Evolutionary conservation across 2,113 vertebrate species (phyloP), one percentile per base, ranked within the genome.

Genomic region (Chaetorhynchus papuensis): DNA sequence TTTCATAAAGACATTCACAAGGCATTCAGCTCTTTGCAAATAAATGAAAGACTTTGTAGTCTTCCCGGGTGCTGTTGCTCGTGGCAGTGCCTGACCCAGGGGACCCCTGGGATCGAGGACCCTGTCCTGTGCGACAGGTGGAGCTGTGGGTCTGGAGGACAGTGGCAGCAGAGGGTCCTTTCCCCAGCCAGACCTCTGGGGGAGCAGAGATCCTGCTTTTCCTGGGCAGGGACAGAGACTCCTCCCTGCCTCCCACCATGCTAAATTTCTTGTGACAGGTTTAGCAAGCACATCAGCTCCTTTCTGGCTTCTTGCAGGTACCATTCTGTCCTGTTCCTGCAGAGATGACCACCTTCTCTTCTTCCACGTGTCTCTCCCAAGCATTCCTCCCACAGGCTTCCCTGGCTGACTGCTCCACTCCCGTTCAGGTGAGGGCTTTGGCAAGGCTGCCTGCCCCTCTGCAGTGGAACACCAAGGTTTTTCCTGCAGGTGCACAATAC

Each of bases 31-130:
- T 63, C n/a, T 88, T 80, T 57, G 31, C 15, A 37, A 57, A 57
- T 28, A 28, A 28, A 20, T 45, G 1, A 15, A 30, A 75, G 61
- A 13, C 57, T 39, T 15, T 39, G 12, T 7, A 87, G 30, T 18
- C 16, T 82, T 59, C 83, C n/a, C 16, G 35, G 8, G 2, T 69
- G 33, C 20, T 81, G 47, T 16, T 69, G 7, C 20, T 77, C 37
- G 8, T 8, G 42, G 41, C 65, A 71, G 39, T 39, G 61, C 30
- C 1, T 1, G 37, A 74, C 39, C 12, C 66, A 33, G 24, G 30
- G 31, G 28, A 65, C 10, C 13, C 11, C 41, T 42, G 35, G 1
- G 2, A 4, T 35, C 0, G 0, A 19, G 27, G 5, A 50, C 11
- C 3, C 31, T 57, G 52, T 50, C 16, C 54, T 41, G 72, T 28